Conservation (phyloP, 2,888 invertebrate genomes). For the Eumacrocentrus americanus region DNA sequence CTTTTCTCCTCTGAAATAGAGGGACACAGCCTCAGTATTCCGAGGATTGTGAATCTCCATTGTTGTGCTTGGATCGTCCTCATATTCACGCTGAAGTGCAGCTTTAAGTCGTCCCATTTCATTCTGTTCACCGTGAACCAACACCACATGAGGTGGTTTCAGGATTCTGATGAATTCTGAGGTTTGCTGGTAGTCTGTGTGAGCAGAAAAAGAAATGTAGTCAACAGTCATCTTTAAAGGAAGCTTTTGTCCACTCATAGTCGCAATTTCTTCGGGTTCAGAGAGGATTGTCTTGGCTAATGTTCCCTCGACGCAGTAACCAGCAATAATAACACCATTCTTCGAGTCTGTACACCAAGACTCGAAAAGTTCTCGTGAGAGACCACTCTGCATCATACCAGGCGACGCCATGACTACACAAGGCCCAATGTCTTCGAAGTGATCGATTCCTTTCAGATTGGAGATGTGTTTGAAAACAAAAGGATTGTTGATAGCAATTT, state of each 20-base stretch:
- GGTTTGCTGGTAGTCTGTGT: conserved; percentile 97
- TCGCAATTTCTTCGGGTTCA: conserved; percentile 96
- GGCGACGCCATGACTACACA: conserved; percentile 99
- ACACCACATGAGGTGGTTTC: conserved; percentile 93
- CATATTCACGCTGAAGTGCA: conserved; percentile 91
- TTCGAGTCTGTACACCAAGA: conserved; percentile 98
- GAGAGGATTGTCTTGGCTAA: conserved; percentile 92
- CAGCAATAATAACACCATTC: conserved; percentile 98
- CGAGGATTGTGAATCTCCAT: conserved; percentile 94
- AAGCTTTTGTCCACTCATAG: conserved; percentile 94
- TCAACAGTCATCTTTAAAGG: conserved; percentile 97
- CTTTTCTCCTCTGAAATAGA: conserved; percentile 97
- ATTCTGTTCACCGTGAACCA: conserved; percentile 98
- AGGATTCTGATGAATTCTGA: conserved; percentile 94
- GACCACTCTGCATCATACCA: conserved; percentile 99
- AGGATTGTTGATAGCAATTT: conserved; percentile 97
- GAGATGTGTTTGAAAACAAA: conserved; percentile 98
- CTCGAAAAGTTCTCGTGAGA: conserved; percentile 97
- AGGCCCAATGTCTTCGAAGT: conserved; percentile 99
- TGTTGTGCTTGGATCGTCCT: conserved; percentile 80
- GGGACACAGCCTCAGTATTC: conserved; percentile 91
- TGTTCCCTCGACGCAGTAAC: conserved; percentile 91
- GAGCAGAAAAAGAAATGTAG: conserved; percentile 99
- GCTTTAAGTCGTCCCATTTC: conserved; percentile 97
- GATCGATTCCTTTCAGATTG: conserved; percentile 96